Conservation (phyloP, 1,140 invertebrate species). For the Drosophila kurseongensis region DNA sequence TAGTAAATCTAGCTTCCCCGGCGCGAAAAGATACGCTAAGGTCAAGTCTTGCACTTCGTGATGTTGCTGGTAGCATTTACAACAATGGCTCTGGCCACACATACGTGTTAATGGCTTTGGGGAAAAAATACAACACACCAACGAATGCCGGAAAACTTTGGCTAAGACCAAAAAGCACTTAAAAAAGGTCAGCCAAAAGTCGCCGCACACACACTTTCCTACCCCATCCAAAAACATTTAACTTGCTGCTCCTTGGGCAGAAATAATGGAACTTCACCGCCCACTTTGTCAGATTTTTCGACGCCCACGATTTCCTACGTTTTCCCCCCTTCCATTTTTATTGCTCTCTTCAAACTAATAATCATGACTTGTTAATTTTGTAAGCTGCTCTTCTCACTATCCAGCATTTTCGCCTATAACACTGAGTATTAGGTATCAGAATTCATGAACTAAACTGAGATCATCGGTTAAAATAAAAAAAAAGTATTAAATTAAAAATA, state of each 20-base stretch:
- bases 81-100: conserved; percentile 28
- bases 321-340: conserved; percentile 4
- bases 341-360: conserved; percentile 63
- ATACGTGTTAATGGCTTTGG: conserved; percentile 20
- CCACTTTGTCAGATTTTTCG: conserved; percentile 22
- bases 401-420: conserved; percentile 10
- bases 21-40: conserved; percentile 14
- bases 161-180: conserved; percentile 42
- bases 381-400: conserved; percentile 53
- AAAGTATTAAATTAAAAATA: too few relatives aligned
- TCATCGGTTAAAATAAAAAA: too few relatives aligned
- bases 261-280: conserved; percentile 10
- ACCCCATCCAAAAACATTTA: conserved; percentile 7
- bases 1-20: conserved; percentile 11
- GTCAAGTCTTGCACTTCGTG: conserved; percentile 65
- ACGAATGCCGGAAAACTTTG: conserved; percentile 50
- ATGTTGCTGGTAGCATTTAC: conserved; percentile 42
- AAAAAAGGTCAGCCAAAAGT: conserved; percentile 48
- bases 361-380: conserved; percentile 82
- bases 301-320: conserved; percentile 5
- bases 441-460: too few relatives aligned
- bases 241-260: conserved; percentile 9
- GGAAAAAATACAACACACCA: not conserved
- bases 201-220: not conserved
- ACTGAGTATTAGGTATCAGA: not conserved